Evolutionary conservation across 2,113 vertebrate species (phyloP).

Genomic region (Prinia subflava): DNA sequence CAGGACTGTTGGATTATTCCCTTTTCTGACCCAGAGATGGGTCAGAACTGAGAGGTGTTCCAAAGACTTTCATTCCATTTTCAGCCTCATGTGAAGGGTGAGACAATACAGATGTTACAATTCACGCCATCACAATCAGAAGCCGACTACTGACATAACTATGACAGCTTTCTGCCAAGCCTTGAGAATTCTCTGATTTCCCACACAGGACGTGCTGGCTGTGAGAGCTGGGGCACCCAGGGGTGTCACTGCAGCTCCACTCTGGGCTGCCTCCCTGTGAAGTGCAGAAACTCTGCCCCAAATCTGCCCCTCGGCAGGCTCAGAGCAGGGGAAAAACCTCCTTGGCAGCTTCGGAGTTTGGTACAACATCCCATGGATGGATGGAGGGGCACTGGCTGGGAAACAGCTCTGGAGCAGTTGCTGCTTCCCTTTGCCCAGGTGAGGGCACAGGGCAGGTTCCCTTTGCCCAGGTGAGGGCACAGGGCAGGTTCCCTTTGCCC

Average conservation of each 20-base stretch:
- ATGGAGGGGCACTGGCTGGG: not conserved
- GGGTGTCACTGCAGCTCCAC: not conserved
- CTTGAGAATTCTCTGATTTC: too few species aligned
- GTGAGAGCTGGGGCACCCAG: not conserved
- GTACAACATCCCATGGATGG: not conserved
- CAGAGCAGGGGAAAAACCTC: not conserved
- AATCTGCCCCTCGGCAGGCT: not conserved
- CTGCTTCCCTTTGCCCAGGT: not conserved
- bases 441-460: not conserved
- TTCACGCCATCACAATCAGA: too few species aligned
- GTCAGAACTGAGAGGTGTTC: too few species aligned
- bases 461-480: not conserved
- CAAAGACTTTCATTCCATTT: too few species aligned
- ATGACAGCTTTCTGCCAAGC: too few species aligned
- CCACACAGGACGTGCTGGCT: not conserved
- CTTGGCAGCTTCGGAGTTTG: accelerated
- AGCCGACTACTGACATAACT: too few species aligned
- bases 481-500: not conserved
- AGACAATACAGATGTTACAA: too few species aligned
- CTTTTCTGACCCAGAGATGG: too few species aligned
- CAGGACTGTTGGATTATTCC: not conserved
- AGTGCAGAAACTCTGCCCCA: not conserved
- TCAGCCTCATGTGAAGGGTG: too few species aligned
- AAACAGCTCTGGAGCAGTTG: not conserved
- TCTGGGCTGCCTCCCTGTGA: not conserved